These are phyloP conservation scores for Smittia sp. DNA, from an alignment of 2,888 invertebrate genomes.

Conservation along the genomic window DNA sequence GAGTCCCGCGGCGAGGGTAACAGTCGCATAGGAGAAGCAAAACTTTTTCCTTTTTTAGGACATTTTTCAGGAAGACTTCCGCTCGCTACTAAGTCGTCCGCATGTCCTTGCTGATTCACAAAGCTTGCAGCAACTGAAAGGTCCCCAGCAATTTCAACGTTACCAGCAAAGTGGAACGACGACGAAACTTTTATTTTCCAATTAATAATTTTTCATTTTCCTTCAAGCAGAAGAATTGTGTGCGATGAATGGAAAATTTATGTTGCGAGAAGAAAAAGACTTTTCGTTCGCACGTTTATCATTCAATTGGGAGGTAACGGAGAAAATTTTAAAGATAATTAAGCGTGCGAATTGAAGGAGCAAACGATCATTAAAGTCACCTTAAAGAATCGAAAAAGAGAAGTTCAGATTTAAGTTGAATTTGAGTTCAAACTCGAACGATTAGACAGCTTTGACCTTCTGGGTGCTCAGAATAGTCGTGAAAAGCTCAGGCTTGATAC, in stretches of 20 bases:
- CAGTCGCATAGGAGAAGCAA: not conserved
- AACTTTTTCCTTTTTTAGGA: conserved; percentile 13
- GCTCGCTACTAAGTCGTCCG: not conserved
- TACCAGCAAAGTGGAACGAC: not conserved
- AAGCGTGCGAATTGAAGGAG: conserved; percentile 16
- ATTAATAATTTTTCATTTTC: conserved; percentile 41
- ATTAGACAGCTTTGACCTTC: too few relatives aligned
- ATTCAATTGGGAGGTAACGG: conserved; percentile 21
- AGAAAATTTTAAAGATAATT: conserved; percentile 32
- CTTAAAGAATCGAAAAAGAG: too few relatives aligned
- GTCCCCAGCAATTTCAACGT: not conserved
- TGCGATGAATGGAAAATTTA: conserved; percentile 22
- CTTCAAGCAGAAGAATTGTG: conserved; percentile 31
- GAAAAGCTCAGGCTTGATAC: too few relatives aligned
- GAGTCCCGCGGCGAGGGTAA: conserved; percentile 5
- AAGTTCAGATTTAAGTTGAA: too few relatives aligned
- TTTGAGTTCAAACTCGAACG: too few relatives aligned
- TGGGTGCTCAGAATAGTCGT: too few relatives aligned
- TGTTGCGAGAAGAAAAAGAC: not conserved
- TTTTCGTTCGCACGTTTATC: conserved; percentile 35
- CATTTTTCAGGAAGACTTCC: not conserved
- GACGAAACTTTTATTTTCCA: conserved; percentile 28
- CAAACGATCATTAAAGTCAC: too few relatives aligned
- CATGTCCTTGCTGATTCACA: not conserved
- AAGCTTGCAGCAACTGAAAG: too few relatives aligned